phyloP scores from a whole-genome alignment of 2,888 invertebrate genomes.

The Tortricodes alternella region DNA sequence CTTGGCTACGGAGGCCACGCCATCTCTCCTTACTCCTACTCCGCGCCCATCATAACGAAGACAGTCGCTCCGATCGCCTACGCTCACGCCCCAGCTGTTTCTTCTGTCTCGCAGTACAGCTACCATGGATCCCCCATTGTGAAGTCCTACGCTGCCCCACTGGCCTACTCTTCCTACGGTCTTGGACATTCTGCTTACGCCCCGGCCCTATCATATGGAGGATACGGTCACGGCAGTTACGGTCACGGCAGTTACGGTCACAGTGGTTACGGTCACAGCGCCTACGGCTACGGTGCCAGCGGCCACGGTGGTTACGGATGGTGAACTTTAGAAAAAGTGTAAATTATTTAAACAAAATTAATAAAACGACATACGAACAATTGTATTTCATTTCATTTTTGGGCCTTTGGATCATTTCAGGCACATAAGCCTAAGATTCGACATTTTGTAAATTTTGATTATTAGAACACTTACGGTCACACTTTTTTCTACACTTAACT shows the following conservation, averaged over 20 bases:
- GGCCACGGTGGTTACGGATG: conserved; percentile 36
- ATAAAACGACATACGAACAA: not conserved
- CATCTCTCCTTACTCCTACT: conserved; percentile 23
- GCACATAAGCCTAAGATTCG: no score
- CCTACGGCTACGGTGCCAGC: conserved; percentile 35
- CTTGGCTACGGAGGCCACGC: conserved; percentile 18
- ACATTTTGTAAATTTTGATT: no score
- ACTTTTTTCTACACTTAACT: no score
- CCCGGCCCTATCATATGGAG: conserved; percentile 39
- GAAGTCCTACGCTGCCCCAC: conserved; percentile 46
- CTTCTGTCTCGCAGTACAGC: conserved; percentile 55
- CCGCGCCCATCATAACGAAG: conserved; percentile 30
- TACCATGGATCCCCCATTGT: conserved; percentile 50
- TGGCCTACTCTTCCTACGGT: conserved; percentile 38
- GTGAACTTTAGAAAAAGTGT: conserved; percentile 7
- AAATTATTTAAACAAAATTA: conserved; percentile 4
- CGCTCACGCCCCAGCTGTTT: conserved; percentile 42
- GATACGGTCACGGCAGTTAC: conserved; percentile 37
- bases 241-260: conserved; percentile 34
- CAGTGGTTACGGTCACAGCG: conserved; percentile 36
- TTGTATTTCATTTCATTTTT: not conserved
- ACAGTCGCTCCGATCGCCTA: conserved; percentile 28
- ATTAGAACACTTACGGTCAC: no score
- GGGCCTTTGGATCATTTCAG: no score
- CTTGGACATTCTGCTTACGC: conserved; percentile 32